Conservation (phyloP, 1,140 invertebrate genomes). For the Matsumurasca onukii region DNA sequence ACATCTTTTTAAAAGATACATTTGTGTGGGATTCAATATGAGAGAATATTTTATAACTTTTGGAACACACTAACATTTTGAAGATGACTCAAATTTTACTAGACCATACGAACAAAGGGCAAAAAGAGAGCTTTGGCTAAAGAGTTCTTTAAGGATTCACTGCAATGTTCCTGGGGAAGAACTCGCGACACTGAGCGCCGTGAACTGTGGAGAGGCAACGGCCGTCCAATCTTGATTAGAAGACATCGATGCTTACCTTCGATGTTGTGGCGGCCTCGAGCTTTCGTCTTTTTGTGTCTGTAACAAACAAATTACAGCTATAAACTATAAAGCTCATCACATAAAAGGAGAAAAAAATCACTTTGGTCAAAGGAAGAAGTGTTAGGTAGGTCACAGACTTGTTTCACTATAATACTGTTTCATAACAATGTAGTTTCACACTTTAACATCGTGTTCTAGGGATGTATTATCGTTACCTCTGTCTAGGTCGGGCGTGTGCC, state of each 20-base stretch:
- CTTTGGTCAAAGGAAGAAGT: constrained; percentile 1
- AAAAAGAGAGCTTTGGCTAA: not conserved
- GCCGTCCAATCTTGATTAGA: constrained; percentile 29
- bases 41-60: too few relatives aligned
- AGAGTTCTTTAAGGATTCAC: not conserved
- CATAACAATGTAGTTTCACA: too few relatives aligned
- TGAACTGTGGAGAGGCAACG: not conserved
- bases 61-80: too few relatives aligned
- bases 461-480: too few relatives aligned
- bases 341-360: constrained; percentile 30
- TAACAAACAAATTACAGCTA: constrained; percentile 42
- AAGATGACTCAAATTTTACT: too few relatives aligned
- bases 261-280: constrained; percentile 63
- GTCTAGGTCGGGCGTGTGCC: constrained; percentile 52
- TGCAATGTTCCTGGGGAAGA: not conserved
- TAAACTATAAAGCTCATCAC: constrained; percentile 19
- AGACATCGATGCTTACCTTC: constrained; percentile 67
- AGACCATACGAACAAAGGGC: too few relatives aligned
- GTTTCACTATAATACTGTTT: too few relatives aligned
- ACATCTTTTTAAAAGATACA: too few relatives aligned
- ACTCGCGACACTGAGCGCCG: not conserved
- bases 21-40: too few relatives aligned
- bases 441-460: too few relatives aligned
- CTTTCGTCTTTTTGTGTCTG: constrained; percentile 80
- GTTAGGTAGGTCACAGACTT: too few relatives aligned